A percentile compares a stretch with the other conserved stretches of the same genome.
phyloP scores from a whole-genome alignment of 30 jellyfish, hydroid and myxozoan species.

The Haliclystus octoradiatus region DNA sequence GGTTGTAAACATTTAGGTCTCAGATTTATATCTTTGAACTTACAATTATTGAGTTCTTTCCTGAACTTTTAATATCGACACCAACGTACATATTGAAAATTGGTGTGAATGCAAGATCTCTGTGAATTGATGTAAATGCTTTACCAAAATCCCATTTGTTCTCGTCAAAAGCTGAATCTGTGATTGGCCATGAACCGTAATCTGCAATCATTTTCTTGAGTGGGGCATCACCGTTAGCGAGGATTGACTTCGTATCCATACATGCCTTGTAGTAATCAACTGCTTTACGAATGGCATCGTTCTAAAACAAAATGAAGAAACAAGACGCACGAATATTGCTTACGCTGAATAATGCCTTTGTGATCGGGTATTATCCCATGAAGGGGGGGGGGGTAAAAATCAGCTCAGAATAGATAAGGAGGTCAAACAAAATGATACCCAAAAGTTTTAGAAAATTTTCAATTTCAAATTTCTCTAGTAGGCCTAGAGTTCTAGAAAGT shows the following conservation, averaged over 20 bases:
- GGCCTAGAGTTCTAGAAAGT: no score
- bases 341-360: no score
- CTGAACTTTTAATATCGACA: slow-evolving; percentile 64
- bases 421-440: no score
- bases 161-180: background rate
- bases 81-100: slow-evolving; percentile 66
- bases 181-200: slow-evolving; percentile 13
- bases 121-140: slow-evolving; percentile 40
- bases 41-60: slow-evolving; percentile 56
- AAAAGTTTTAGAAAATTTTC: no score
- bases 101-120: slow-evolving; percentile 52
- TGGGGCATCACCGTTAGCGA: slow-evolving; percentile 56
- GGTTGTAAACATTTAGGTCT: no score
- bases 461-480: no score
- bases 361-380: no score
- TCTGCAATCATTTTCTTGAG: slow-evolving; percentile 44
- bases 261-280: slow-evolving; percentile 63
- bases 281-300: slow-evolving; percentile 62
- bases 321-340: no score
- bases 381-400: no score
- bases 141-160: slow-evolving; percentile 59
- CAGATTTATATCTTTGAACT: no score
- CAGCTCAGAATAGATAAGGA: no score
- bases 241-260: slow-evolving; percentile 54
- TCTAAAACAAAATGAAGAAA: slow-evolving; percentile 20